A percentile compares a stretch with the other conserved stretches of the same genome.
These are phyloP conservation scores for Athene noctua DNA, from an alignment of 2,113 vertebrate genomes.

Conservation along the genomic window DNA sequence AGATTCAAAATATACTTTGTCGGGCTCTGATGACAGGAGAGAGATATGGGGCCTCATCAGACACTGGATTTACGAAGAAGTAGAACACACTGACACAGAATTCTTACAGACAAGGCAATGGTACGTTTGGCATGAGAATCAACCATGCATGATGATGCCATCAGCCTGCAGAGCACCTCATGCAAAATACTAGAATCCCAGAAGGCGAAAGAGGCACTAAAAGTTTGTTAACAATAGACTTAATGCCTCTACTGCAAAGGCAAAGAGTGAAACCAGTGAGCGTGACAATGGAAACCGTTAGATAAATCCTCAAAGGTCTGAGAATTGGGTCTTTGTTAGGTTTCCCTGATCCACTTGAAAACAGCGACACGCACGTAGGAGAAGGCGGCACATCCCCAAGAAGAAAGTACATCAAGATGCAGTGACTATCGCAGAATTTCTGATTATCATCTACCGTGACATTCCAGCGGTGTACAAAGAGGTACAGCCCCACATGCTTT, in stretches of 20 bases:
- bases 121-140: not conserved
- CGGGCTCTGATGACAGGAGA: not conserved
- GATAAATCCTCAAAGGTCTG: not conserved
- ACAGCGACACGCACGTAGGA: fast-evolving
- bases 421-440: not conserved
- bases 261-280: not conserved
- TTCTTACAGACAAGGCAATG: not conserved
- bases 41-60: not conserved
- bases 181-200: not conserved
- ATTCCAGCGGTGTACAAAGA: fast-evolving
- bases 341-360: not conserved
- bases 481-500: not conserved
- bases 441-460: not conserved
- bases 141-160: fast-evolving
- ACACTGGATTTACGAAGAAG: not conserved
- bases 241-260: not conserved
- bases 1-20: not conserved
- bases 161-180: not conserved
- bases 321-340: not conserved
- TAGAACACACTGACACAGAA: fast-evolving
- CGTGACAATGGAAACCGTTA: fast-evolving
- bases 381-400: not conserved
- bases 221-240: not conserved
- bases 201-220: not conserved
- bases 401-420: not conserved